These are phyloP conservation scores for Xylocopa sonorina DNA, from an alignment of 1,140 invertebrate genomes.

Conservation along the genomic window DNA sequence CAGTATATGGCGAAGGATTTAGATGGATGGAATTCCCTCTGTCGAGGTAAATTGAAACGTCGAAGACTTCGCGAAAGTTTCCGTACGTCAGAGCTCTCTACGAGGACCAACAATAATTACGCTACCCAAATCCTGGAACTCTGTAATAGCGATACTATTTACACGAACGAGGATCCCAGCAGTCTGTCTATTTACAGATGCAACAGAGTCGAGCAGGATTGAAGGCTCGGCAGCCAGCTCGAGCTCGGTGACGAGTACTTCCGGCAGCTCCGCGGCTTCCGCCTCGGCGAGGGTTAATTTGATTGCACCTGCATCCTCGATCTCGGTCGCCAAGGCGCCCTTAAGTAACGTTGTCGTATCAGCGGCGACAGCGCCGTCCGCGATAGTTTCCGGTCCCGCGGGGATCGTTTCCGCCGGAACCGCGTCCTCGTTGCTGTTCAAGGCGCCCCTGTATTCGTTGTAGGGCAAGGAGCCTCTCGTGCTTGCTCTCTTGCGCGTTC, in stretches of 20 bases:
- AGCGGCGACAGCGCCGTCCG: not conserved
- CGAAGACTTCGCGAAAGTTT: too few species aligned
- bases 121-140: not conserved
- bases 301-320: slow-evolving; percentile 20
- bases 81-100: too few species aligned
- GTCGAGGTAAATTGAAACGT: too few species aligned
- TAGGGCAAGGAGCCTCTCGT: too few species aligned
- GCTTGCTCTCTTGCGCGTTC: too few species aligned
- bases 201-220: not conserved
- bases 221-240: slow-evolving; percentile 13
- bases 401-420: not conserved
- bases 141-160: not conserved
- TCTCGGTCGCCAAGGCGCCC: not conserved
- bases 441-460: not conserved
- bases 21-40: too few species aligned
- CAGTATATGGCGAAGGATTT: too few species aligned
- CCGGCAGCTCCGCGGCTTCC: slow-evolving; percentile 1
- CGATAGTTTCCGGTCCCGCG: slow-evolving; percentile 14
- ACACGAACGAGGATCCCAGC: not conserved
- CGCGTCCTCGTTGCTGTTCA: not conserved
- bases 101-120: not conserved
- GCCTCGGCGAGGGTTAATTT: slow-evolving; percentile 21
- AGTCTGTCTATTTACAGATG: slow-evolving; percentile 11
- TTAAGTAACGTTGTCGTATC: slow-evolving; percentile 37
- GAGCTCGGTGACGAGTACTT: not conserved